Evolutionary conservation across 2,888 invertebrate genomes (phyloP).

Genomic region (Monoplex corrugatus): DNA sequence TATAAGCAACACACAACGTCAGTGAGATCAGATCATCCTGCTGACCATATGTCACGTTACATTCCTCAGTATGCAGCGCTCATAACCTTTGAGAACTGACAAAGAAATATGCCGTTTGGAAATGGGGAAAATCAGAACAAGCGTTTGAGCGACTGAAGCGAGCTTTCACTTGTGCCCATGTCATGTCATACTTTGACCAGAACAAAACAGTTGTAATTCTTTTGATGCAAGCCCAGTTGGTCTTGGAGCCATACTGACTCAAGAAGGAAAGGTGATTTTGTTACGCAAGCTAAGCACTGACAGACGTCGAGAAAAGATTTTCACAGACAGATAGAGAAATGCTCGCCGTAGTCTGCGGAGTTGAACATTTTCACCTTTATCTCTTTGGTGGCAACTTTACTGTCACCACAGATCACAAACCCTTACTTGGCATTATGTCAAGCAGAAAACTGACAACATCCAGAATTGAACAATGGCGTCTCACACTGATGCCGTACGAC

Average conservation of each 20-base stretch:
- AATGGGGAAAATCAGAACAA: conserved; percentile 52
- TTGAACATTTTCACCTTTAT: conserved; percentile 52
- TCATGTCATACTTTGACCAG: conserved; percentile 58
- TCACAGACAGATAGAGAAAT: too few species aligned
- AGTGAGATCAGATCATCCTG: background rate
- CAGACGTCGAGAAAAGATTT: conserved; percentile 12
- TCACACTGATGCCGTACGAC: too few species aligned
- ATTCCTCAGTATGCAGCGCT: background rate
- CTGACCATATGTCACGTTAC: background rate
- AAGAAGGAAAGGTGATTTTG: conserved; percentile 57
- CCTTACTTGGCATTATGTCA: too few species aligned
- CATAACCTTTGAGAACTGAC: background rate
- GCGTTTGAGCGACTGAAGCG: conserved; percentile 59
- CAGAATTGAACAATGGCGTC: too few species aligned
- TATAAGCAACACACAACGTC: background rate
- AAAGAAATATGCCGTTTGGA: conserved; percentile 53
- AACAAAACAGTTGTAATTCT: conserved; percentile 59
- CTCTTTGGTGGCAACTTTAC: conserved; percentile 57
- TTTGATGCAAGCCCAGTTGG: background rate
- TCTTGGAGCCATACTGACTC: conserved; percentile 58
- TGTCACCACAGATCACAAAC: too few species aligned
- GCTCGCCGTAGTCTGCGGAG: background rate
- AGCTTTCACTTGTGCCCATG: conserved; percentile 57
- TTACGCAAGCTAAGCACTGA: conserved; percentile 4
- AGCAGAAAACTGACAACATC: too few species aligned